Evolutionary conservation across 2,888 invertebrate genomes (phyloP), one percentile per base, ranked within the genome.

Genomic region (Hydrotaea diabolus): DNA sequence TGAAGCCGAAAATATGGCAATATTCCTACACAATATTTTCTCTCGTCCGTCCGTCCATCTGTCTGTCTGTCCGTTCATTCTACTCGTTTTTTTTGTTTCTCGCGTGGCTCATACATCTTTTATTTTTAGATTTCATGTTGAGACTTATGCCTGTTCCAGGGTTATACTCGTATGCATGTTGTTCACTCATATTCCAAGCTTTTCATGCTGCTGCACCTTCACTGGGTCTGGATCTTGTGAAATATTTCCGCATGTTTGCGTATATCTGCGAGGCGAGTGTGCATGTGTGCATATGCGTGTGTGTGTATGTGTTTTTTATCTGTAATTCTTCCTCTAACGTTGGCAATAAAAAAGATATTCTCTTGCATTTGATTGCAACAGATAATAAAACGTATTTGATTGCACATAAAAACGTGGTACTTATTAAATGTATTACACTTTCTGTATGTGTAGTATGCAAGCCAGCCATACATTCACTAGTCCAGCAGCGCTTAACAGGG

Each of bases 361-460:
- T 85, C 80, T 78, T 83, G 82, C 85, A 82, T 84, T 84, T 79
- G 84, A 84, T 84, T 81, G 83, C 82, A 86, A 82, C 79, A 82
- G 81, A 84, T 84, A 84, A 78, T 82, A 86, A 86, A 82, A 84
- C 82, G 80, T 82, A 84, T 82, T 84, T 80, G 84, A 85, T 81
- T 81, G 82, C 82, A 80, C 82, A 86, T 85, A 79, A 85, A 82
- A 82, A 85, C 84, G 84, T 85, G 84, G 76, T 85, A 79, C 79
- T 82, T 85, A 85, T 85, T 85, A 85, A 85, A 85, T 75, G 83
- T 82, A 72, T 78, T 78, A 82, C 78, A 80, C 69, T 69, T 21
- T 2, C 31, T 43, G 69, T 46, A 85, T 80, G 76, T 82, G 76
- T 82, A 74, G 79, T 78, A 76, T 69, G 13, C 17, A 73, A 53